Evolutionary conservation across 2,797 vertebrate species (phyloP).

Genomic region (Microhierax caerulescens): DNA sequence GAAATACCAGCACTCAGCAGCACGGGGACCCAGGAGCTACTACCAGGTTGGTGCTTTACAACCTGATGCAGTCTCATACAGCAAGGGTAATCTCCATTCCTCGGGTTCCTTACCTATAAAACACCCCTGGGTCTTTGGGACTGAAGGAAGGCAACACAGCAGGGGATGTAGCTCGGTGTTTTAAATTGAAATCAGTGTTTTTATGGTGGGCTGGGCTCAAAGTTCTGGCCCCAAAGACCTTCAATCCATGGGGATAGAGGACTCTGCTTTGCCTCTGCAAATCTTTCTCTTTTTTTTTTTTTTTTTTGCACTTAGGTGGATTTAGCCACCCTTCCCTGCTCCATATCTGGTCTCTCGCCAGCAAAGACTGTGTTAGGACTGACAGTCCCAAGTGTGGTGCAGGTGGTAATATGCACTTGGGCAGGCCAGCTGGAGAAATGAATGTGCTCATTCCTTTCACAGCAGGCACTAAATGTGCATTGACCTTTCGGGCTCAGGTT

Average conservation of each 20-base stretch:
- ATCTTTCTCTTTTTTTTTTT: too few relatives aligned
- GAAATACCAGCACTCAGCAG: neutral
- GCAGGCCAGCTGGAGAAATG: neutral
- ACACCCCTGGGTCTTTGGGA: accelerated
- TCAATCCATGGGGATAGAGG: neutral
- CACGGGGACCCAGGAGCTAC: neutral
- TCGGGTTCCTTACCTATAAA: neutral
- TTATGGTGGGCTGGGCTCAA: neutral
- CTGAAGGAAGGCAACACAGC: neutral
- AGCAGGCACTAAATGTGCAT: neutral
- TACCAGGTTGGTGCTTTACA: neutral
- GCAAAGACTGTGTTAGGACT: accelerated
- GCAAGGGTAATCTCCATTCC: neutral
- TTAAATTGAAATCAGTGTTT: neutral
- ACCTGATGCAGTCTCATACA: neutral
- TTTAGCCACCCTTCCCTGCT: neutral
- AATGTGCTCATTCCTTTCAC: neutral
- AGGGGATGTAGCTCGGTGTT: neutral
- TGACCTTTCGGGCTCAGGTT: neutral
- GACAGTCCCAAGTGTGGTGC: neutral
- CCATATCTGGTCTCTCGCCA: neutral
- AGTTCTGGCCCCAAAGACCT: neutral
- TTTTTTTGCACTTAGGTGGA: neutral
- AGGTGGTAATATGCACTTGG: neutral
- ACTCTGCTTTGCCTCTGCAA: neutral